Evolutionary conservation across 2,113 vertebrate genomes (phyloP), one percentile per base, ranked within the genome.

Genomic region (Coracopsis vasa): DNA sequence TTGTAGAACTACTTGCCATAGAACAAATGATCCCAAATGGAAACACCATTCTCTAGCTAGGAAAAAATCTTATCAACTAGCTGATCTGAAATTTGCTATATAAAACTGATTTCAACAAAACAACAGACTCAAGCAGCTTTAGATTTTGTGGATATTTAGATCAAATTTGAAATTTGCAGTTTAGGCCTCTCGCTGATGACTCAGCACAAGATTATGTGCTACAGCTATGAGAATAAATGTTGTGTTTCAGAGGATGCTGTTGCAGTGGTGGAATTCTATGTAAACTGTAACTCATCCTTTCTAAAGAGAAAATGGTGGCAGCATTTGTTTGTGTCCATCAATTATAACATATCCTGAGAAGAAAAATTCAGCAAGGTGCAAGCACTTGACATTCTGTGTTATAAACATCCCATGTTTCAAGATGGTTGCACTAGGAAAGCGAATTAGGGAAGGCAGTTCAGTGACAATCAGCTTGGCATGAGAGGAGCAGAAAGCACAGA

Each of bases 151-250:
- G 54, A 29, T 78, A 60, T 62, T 64, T 86, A 51, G 60, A 78
- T 48, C n/a, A 41, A 21, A 41, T 41, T 50, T 41, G 12, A 42
- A 54, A 58, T 70, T 78, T 86, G 13, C 23, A 42, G 23, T 28
- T 0, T 1, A 62, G 58, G 8, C 8, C 23, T 62, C 27, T 65
- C 1, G 0, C 25, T 72, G n/a, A 41, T 78, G 29, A n/a, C 47
- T 81, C 37, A 73, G 42, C 47, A 64, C 15, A 73, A 33, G 47
- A 25, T 39, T 73, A 27, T 0, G 0, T n/a, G 70, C 37, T 61
- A 29, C 41, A 31, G 48, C 33, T 27, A 16, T 19, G 39, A 62
- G 33, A 58, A 45, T 28, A 77, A 58, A 53, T 1, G 2, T 31
- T 31, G 14, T 51, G 15, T 28, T 93, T 56, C 70, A 39, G 41